Base-by-base conservation (phyloP, 1,140 invertebrate genomes). In the Papilio dardanus region DNA sequence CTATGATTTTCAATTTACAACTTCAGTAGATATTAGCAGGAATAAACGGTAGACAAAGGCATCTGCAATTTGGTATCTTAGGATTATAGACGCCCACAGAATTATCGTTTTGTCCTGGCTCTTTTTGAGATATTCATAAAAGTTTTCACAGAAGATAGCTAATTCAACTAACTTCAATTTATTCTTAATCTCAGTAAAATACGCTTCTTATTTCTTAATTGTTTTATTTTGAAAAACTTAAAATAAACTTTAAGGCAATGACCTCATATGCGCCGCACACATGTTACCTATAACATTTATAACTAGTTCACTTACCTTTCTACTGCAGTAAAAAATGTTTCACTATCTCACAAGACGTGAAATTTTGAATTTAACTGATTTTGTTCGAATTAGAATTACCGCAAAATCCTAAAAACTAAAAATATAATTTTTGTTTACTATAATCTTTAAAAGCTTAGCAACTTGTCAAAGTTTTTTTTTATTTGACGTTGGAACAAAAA, bases 181-280 rank as follows among this genome's bases (percentile, higher is more conserved):
- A 33, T 19, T 35, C 30, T 35, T 28, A 35, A n/a, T 31, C 7
- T 0, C 1, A 67, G 16, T 50, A 46, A 30, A 21, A 21, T 73
- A 19, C 40, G 12, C 8, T 62, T n/a, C 24, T 35, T 35, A 30
- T 33, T 40, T 21, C 28, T 16, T 46, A 31, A 12, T n/a, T 37
- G n/a, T 67, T 35, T 35, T 37, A 35, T 42, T 35, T 74, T 62
- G 5, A 66, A 31, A 16, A 1, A 14, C 4, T 12, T 35, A 67
- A 67, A 67, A 33, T 67, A 67, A 5, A 67, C 65, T 8, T 8
- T 16, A 68, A 62, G 31, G 5, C 40, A 31, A 67, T 76, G 74
- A 76, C 67, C 74, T 76, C 74, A 76, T 71, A 28, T 30, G 30
- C 33, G 67, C 67, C 67, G 35, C 50, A 68, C 75, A 71, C 75